Evolutionary conservation across 2,888 invertebrate species (phyloP), one percentile per base, ranked within the genome.

Genomic region (Lacanobia oleracea): DNA sequence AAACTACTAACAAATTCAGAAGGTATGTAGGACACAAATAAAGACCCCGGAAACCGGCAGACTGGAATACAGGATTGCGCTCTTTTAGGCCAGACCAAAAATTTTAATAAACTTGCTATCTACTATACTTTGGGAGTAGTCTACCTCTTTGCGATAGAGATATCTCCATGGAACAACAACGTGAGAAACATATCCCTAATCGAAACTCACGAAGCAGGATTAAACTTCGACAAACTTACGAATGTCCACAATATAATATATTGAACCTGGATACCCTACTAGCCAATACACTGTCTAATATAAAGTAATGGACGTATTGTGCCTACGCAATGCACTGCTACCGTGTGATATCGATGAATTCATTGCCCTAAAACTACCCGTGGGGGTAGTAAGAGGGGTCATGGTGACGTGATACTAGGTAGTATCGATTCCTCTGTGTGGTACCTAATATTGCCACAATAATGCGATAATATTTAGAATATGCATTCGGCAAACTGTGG

Each of bases 231-330:
- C 10, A 33, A 16, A 33, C 12, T 2, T 9, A 33, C 14, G 14
- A 23, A 43, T 62, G 8, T 66, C 56, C 54, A 9, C 33, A 57
- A 57, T 23, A 27, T 57, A n/a, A 1, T 37, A 8, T 21, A 4
- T 23, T 18, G 5, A 43, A 16, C 9, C 0, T 71, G 76, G 76
- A 0, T 2, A 80, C 63, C 60, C 60, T 64, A 72, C 45, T 9
- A 40, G 21, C 16, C 43, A 48, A 51, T 63, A 33, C 23, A 67
- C 18, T 43, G 33, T 5, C 54, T 75, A 75, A 72, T 79, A 75
- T 71, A 80, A 70, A 64, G 67, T 80, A 64, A 80, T 80, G 80
- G 66, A 53, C 48, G 64, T 71, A 61, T 50, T 79, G 66, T 61
- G 60, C 66, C 23, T 63, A 56, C 27, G 50, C 16, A 23, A 9